A percentile compares a stretch with the other conserved stretches of the same genome.
These are phyloP conservation scores for Columba janthina DNA, from an alignment of 2,113 vertebrate species.

Conservation along the genomic window DNA sequence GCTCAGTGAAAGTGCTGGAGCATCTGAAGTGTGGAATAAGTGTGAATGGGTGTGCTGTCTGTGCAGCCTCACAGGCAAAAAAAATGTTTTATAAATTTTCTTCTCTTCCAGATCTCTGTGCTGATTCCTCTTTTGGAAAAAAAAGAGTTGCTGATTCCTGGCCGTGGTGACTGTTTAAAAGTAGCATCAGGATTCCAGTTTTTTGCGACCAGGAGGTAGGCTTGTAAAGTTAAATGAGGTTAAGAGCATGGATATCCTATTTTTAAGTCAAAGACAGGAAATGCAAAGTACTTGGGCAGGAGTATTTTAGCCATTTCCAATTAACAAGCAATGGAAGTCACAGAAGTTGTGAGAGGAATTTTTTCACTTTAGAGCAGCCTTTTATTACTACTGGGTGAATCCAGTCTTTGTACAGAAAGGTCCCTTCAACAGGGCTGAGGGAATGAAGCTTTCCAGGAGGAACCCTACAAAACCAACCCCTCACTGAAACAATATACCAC, in stretches of 20 bases:
- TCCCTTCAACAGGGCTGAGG: not conserved
- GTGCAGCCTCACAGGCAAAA: not conserved
- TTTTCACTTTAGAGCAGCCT: not conserved
- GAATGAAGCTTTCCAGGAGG: not conserved
- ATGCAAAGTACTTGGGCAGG: not conserved
- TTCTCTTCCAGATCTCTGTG: slow-evolving; percentile 85
- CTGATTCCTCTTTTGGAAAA: slow-evolving; percentile 95
- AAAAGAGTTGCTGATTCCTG: slow-evolving; percentile 90
- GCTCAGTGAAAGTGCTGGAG: not conserved
- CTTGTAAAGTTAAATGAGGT: not conserved
- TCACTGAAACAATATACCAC: not conserved
- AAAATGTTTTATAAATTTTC: not conserved
- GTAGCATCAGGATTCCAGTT: slow-evolving; percentile 93
- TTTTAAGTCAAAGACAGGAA: not conserved
- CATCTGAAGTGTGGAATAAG: not conserved
- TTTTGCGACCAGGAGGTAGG: slow-evolving; percentile 95
- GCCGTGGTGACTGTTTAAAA: slow-evolving; percentile 89
- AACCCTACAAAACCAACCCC: not conserved
- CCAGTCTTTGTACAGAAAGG: not conserved
- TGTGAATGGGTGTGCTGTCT: not conserved
- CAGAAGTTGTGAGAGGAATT: not conserved
- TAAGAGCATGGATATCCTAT: not conserved
- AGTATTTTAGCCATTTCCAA: not conserved
- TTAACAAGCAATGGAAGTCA: not conserved
- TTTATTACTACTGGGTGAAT: not conserved